Evolutionary conservation across 2,888 invertebrate genomes (phyloP), one percentile per base, ranked within the genome.

Genomic region (Cinara cedri): DNA sequence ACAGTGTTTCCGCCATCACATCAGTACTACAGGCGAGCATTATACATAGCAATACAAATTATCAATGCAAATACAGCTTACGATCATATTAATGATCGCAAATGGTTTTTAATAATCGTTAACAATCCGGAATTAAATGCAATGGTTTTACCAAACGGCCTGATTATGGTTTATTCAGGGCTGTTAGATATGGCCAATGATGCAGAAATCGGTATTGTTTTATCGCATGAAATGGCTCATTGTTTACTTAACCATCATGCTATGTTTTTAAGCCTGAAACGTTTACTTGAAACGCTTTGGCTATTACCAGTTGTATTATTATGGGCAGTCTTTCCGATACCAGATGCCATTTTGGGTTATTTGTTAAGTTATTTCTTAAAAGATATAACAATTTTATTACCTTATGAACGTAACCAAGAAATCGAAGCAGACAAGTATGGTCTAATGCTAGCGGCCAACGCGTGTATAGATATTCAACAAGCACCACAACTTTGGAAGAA

Each of bases 391-490:
- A 19, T 78, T 19, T 8, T 78, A 21, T 70, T 78, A 34, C 76
- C 76, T 2, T 78, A 78, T 44, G 76, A 78, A 60, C 68, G 76
- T 34, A 49, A 78, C 11, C 76, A 78, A 11, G 76, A 78, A 57
- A 49, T 60, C 2, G 76, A 78, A 8, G 76, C 76, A 9, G 76
- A 78, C 57, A 78, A 78, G 13, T 78, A 78, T 57, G 76, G 76
- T 1, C 46, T 78, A n/a, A 60, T 78, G 57, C 16, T 78, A 55
- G 76, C 76, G 9, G 76, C 76, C 1, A 78, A 78, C 46, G 68
- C 76, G 3, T 78, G 76, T 68, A 14, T 78, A 21, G 76, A 78
- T 1, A 68, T 78, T n/a, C 76, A 60, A 1, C 76, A 78, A 0
- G 76, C 76, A 0, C 42, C 57, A 19, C n/a, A 49, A 14, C 68